Evolutionary conservation across 35 echinoderm and acorn worm species (phyloP).

Genomic region (Diadema setosum): DNA sequence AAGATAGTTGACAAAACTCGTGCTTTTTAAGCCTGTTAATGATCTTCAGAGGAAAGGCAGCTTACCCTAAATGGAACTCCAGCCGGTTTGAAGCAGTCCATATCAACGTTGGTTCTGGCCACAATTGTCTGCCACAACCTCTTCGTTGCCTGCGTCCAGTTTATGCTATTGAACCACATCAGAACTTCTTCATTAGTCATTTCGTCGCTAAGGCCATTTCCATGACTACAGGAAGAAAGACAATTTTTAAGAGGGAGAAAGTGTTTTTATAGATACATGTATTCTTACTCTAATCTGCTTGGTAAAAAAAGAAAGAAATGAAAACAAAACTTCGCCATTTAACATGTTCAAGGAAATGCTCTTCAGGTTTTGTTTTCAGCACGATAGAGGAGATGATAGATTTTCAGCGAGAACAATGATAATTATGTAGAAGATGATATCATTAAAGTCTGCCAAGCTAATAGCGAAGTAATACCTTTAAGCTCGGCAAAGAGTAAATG

Average conservation of each 20-base stretch:
- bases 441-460: neutral
- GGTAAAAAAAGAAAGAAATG: neutral
- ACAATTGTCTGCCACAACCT: constrained; percentile 53
- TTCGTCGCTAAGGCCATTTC: neutral
- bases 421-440: neutral
- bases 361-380: neutral
- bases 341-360: no score
- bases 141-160: constrained; percentile 19
- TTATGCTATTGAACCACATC: neutral
- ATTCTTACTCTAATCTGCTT: neutral
- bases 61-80: constrained; percentile 43
- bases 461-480: neutral
- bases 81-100: constrained; percentile 59
- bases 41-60: neutral
- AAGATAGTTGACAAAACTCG: no score
- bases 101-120: constrained; percentile 12
- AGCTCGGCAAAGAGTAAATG: neutral
- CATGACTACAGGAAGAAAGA: neutral
- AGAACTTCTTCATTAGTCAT: neutral
- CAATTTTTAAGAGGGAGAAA: neutral
- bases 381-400: neutral
- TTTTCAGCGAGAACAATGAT: neutral
- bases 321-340: neutral
- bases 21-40: neutral
- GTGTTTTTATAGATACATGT: neutral